These are phyloP conservation scores for Brachymystax lenok DNA, from an alignment of 2,797 vertebrate species.

Conservation along the genomic window DNA sequence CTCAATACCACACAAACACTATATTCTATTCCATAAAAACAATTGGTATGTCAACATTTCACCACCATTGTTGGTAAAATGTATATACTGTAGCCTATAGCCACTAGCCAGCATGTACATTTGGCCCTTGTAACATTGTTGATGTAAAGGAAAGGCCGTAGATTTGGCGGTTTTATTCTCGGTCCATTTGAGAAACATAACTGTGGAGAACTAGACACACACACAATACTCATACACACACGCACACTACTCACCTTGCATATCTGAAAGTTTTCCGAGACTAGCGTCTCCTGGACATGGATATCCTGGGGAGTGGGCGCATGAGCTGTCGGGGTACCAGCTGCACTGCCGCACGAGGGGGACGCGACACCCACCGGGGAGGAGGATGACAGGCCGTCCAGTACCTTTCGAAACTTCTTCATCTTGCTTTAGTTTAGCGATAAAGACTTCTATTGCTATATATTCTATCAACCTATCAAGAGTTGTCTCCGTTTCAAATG, in stretches of 20 bases:
- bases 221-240: not conserved
- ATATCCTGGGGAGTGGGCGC: conserved; percentile 81
- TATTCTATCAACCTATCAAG: conserved; percentile 27
- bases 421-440: conserved; percentile 67
- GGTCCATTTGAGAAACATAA: not conserved
- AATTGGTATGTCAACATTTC: not conserved
- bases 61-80: not conserved
- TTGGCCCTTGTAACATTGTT: not conserved
- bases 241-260: conserved; percentile 86
- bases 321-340: conserved; percentile 72
- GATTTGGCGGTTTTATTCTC: not conserved
- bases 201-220: not conserved
- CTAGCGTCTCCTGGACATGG: conserved; percentile 90
- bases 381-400: conserved; percentile 95
- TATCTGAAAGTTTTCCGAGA: conserved; percentile 94
- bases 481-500: conserved; percentile 41
- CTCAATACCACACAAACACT: no score
- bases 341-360: conserved; percentile 80
- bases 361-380: conserved; percentile 84
- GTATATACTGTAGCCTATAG: not conserved
- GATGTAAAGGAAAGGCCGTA: not conserved
- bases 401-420: conserved; percentile 99
- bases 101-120: not conserved
- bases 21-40: no score
- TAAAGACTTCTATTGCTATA: not conserved